Conservation (phyloP, 2,797 vertebrate genomes). For the Odontamblyopus lacepedii region DNA sequence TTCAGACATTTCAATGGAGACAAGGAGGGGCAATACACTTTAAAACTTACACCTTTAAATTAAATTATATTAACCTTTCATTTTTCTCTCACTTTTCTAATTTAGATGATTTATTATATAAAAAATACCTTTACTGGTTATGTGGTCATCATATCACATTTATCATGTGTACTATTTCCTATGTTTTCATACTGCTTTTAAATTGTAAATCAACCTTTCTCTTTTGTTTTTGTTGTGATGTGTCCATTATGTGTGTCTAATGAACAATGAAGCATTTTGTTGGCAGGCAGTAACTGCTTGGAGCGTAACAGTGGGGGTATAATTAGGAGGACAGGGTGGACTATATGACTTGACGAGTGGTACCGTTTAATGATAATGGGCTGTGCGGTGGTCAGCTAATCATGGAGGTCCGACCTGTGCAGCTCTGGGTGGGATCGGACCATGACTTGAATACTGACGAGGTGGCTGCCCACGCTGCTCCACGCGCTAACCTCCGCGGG, state of each 20-base stretch:
- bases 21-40: no score
- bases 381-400: slow-evolving; percentile 76
- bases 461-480: slow-evolving; percentile 53
- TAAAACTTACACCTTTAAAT: no score
- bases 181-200: slow-evolving; percentile 19
- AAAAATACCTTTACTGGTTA: background rate
- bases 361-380: slow-evolving; percentile 76
- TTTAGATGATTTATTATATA: background rate
- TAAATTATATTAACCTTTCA: no score
- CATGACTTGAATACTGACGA: slow-evolving; percentile 75
- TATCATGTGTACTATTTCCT: background rate
- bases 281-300: slow-evolving; percentile 68
- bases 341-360: slow-evolving; percentile 73
- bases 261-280: slow-evolving; percentile 69
- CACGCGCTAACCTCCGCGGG: slow-evolving; percentile 55
- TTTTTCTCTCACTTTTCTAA: background rate
- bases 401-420: slow-evolving; percentile 67
- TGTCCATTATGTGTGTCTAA: slow-evolving; percentile 68
- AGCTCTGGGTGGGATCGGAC: slow-evolving; percentile 62
- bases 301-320: slow-evolving; percentile 73
- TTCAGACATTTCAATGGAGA: no score
- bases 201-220: slow-evolving; percentile 36
- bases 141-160: background rate
- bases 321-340: slow-evolving; percentile 71
- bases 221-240: slow-evolving; percentile 67